These are phyloP conservation scores for Cheilosia pagana DNA, from an alignment of 2,888 invertebrate species.

Conservation along the genomic window DNA sequence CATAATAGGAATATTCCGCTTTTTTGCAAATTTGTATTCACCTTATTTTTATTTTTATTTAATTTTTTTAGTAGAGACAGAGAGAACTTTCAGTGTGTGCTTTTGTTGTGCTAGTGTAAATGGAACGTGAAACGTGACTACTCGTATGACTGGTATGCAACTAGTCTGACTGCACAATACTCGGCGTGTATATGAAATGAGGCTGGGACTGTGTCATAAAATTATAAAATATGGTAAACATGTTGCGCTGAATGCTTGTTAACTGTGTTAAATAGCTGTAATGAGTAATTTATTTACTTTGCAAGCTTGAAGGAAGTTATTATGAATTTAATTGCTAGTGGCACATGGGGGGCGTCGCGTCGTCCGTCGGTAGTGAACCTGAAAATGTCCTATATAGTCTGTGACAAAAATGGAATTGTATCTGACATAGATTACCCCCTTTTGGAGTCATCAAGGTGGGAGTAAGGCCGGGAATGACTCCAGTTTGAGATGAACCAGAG, in stretches of 20 bases:
- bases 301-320: conserved; percentile 27
- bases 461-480: too few relatives aligned
- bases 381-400: not conserved
- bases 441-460: too few relatives aligned
- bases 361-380: not conserved
- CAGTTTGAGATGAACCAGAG: too few relatives aligned
- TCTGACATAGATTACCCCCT: too few relatives aligned
- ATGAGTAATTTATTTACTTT: conserved; percentile 26
- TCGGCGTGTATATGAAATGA: not conserved
- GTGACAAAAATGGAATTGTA: too few relatives aligned
- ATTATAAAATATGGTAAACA: conserved; percentile 10
- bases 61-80: not conserved
- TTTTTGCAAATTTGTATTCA: conserved; percentile 36
- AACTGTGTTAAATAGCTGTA: conserved; percentile 2
- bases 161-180: conserved; percentile 34
- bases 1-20: conserved; percentile 48
- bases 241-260: not conserved
- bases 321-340: conserved; percentile 23
- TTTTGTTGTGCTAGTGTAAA: conserved; percentile 10
- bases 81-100: not conserved
- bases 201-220: not conserved
- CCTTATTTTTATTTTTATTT: not conserved
- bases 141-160: conserved; percentile 26
- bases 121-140: conserved; percentile 37
- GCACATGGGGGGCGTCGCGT: not conserved